Base-by-base conservation (phyloP, 37 sponge, comb jelly and placozoan genomes). In the Chondrosia reniformis region DNA sequence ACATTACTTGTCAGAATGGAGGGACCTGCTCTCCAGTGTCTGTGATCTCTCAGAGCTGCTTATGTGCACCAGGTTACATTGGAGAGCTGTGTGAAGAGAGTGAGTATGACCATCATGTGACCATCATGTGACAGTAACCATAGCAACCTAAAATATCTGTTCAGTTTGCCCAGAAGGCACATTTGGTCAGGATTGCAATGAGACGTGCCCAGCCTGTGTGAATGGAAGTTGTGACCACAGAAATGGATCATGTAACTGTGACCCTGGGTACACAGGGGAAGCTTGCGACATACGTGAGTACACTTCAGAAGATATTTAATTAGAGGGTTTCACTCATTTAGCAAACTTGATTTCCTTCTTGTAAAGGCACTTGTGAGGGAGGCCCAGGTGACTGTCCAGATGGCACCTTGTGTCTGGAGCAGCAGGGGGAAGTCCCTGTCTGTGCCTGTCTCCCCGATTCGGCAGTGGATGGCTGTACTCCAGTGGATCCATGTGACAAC, bases 141-240 rank as follows among this genome's bases (percentile, higher is more conserved):
- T n/a, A n/a, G n/a, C n/a, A n/a, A n/a, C n/a, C n/a, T n/a, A n/a
- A n/a, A n/a, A n/a, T n/a, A n/a, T n/a, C n/a, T 59, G n/a, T 5
- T 30, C 61, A 59, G 72, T 7, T n/a, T 69, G 72, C 22, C 72
- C 72, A 69, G 42, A 34, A 24, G 72, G 72, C 1, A 69, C 72
- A 38, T 69, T n/a, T 40, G 72, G 72, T 6, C 17, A 4, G 38
- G 36, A 37, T 25, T 69, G 72, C 36, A 34, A 31, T 39, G n/a
- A 39, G 43, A 69, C 40, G n/a, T 69, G 72, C 42, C 40, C 4
- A 17, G n/a, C 72, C n/a, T 30, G 37, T 41, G 72, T 69, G 4
- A 34, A 69, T 40, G 72, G 72, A 43, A 37, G 25, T 25, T 69
- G 72, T 69, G 24, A 56, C 7, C 58, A 24, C 27, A 28, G n/a